Evolutionary conservation across 2,888 invertebrate genomes (phyloP).

Genomic region (Melangyna quadrimaculata): DNA sequence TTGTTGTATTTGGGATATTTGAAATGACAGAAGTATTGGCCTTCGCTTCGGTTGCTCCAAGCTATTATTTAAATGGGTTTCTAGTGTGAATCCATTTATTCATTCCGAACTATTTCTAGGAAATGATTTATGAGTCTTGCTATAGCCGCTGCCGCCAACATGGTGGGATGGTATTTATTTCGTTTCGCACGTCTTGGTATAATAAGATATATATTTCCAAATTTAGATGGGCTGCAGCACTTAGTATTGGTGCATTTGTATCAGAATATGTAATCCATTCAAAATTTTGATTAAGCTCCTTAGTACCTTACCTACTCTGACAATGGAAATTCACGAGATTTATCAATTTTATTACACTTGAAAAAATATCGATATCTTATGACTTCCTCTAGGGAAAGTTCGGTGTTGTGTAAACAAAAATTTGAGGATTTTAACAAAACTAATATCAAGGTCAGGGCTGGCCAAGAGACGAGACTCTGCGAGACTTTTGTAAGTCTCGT

Average conservation of each 20-base stretch:
- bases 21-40: slow-evolving; percentile 24
- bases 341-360: not conserved
- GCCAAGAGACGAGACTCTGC: too few species aligned
- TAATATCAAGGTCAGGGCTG: too few species aligned
- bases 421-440: too few species aligned
- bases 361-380: not conserved
- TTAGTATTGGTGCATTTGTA: not conserved
- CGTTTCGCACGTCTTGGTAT: not conserved
- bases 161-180: not conserved
- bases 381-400: too few species aligned
- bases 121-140: slow-evolving; percentile 35
- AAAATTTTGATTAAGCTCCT: not conserved
- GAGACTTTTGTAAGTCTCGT: too few species aligned
- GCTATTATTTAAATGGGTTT: slow-evolving; percentile 39
- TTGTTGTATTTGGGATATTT: slow-evolving; percentile 9
- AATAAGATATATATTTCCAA: slow-evolving; percentile 9
- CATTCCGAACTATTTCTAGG: slow-evolving; percentile 31
- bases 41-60: not conserved
- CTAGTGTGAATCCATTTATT: slow-evolving; percentile 34
- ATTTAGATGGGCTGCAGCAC: not conserved
- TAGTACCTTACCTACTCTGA: too few species aligned
- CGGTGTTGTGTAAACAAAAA: too few species aligned
- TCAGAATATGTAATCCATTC: not conserved
- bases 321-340: not conserved
- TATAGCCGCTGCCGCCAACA: not conserved